phyloP scores from a whole-genome alignment of 2,888 invertebrate species.

The Apamea sordens region DNA sequence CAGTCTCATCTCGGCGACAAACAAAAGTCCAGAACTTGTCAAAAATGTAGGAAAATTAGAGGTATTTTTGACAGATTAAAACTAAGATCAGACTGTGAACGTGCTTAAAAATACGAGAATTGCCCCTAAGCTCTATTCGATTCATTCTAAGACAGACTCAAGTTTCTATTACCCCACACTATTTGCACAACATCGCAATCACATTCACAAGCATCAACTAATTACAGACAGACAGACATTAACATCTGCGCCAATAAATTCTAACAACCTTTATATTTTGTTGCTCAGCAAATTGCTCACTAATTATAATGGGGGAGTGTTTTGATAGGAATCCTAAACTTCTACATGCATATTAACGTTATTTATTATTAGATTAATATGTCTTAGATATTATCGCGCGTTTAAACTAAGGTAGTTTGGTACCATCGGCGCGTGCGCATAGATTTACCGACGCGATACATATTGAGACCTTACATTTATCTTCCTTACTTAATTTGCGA shows the following conservation, averaged over 20 bases:
- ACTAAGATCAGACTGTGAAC: not conserved
- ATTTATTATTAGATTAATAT: slow-evolving; percentile 76
- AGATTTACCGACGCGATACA: slow-evolving; percentile 66
- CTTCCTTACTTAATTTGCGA: slow-evolving; percentile 63
- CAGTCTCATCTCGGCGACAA: not conserved
- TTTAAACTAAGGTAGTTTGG: slow-evolving; percentile 63
- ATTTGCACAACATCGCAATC: slow-evolving; percentile 23
- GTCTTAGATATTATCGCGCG: slow-evolving; percentile 73
- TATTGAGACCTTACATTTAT: slow-evolving; percentile 65
- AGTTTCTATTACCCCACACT: slow-evolving; percentile 7
- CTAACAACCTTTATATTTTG: slow-evolving; percentile 44
- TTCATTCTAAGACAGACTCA: not conserved
- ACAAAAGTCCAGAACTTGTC: not conserved
- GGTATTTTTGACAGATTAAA: not conserved
- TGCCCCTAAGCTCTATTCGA: not conserved
- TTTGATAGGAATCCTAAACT: slow-evolving; percentile 66
- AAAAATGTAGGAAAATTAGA: not conserved
- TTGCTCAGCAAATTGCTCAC: slow-evolving; percentile 61
- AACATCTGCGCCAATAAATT: slow-evolving; percentile 58
- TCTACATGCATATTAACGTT: slow-evolving; percentile 73
- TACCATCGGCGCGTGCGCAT: slow-evolving; percentile 64
- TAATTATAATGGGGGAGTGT: slow-evolving; percentile 73
- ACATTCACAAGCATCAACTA: slow-evolving; percentile 33
- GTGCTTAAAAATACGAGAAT: not conserved
- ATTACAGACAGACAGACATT: slow-evolving; percentile 34